These are phyloP conservation scores for Caradrina clavipalpis DNA, from an alignment of 2,888 invertebrate species.

Conservation along the genomic window DNA sequence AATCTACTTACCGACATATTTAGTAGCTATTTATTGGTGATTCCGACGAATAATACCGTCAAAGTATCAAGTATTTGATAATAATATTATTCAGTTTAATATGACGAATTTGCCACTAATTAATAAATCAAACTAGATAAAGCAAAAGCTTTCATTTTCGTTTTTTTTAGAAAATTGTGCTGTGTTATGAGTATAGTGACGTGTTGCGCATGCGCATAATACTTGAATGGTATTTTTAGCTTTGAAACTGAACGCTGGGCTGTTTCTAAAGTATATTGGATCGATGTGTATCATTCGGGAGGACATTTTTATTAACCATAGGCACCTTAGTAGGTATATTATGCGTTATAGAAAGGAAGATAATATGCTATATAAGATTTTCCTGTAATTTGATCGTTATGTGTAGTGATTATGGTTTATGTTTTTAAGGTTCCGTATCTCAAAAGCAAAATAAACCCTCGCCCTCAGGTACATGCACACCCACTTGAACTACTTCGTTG, in stretches of 20 bases:
- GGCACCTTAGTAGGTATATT: too few relatives aligned
- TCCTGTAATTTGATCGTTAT: too few relatives aligned
- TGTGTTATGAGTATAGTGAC: slow-evolving; percentile 38
- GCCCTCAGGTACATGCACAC: too few relatives aligned
- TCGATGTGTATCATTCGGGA: too few relatives aligned
- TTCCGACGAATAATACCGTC: neutral
- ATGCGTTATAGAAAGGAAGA: too few relatives aligned
- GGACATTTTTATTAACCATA: too few relatives aligned
- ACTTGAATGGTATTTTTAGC: slow-evolving; percentile 41
- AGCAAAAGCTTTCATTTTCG: slow-evolving; percentile 2
- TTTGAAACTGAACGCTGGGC: slow-evolving; percentile 29
- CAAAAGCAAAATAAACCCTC: too few relatives aligned
- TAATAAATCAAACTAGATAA: slow-evolving; percentile 9
- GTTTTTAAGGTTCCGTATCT: too few relatives aligned
- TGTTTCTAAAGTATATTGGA: slow-evolving; percentile 6
- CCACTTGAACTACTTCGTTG: too few relatives aligned
- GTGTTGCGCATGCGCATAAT: slow-evolving; percentile 45
- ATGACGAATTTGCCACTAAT: neutral
- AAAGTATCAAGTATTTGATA: neutral
- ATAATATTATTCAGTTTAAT: neutral
- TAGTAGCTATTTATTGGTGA: neutral
- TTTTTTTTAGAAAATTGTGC: slow-evolving; percentile 18
- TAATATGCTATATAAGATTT: too few relatives aligned
- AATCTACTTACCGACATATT: slow-evolving; percentile 33
- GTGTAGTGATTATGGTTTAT: too few relatives aligned